phyloP scores from a whole-genome alignment of 2,113 vertebrate genomes.

The Romanogobio albipinnatus region DNA sequence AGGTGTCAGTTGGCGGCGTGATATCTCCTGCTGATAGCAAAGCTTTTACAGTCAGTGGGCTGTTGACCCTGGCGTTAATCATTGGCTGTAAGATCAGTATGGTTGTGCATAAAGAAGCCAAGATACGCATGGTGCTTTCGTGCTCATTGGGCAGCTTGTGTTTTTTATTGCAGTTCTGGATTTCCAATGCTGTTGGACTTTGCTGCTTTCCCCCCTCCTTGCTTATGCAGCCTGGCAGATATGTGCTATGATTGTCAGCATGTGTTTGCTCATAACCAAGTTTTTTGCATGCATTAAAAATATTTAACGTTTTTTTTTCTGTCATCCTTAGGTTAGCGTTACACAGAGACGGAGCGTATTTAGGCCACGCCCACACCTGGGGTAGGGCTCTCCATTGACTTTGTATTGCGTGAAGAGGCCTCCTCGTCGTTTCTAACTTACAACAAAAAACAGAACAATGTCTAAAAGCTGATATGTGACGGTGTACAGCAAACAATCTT shows the following conservation, averaged over 20 bases:
- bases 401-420: too few species aligned
- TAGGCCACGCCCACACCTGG: too few species aligned
- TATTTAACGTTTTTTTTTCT: too few species aligned
- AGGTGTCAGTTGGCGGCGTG: slow-evolving; percentile 38
- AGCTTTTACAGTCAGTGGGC: slow-evolving; percentile 23
- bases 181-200: slow-evolving; percentile 3
- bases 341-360: too few species aligned
- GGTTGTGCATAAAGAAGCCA: slow-evolving; percentile 40
- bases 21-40: slow-evolving; percentile 41
- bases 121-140: slow-evolving; percentile 8
- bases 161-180: slow-evolving; percentile 12
- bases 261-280: not conserved
- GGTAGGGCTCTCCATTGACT: too few species aligned
- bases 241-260: not conserved
- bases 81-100: slow-evolving; percentile 27
- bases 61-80: slow-evolving; percentile 50
- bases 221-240: not conserved
- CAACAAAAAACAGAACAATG: too few species aligned
- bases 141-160: not conserved
- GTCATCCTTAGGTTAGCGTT: too few species aligned
- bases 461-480: too few species aligned
- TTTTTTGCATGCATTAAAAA: not conserved
- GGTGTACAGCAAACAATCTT: too few species aligned
- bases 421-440: too few species aligned
- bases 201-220: not conserved